Conservation (phyloP, 2,888 invertebrate species). For the Parochlus steinenii region DNA sequence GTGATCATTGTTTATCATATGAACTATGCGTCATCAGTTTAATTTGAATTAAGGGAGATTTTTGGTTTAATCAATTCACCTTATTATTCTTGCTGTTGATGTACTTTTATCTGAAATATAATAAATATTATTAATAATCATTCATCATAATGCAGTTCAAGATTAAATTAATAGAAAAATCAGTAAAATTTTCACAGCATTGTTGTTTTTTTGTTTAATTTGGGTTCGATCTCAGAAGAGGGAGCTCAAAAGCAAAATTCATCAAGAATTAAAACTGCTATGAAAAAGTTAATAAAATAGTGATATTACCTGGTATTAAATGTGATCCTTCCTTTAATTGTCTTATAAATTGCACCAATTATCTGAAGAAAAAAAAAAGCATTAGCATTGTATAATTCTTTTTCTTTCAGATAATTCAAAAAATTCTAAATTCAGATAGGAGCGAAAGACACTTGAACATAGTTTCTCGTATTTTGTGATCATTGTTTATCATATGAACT, state of each 20-base stretch:
- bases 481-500: constrained; percentile 26
- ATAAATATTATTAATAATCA: too few relatives aligned
- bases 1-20: constrained; percentile 20
- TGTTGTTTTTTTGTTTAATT: background rate
- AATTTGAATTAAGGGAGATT: background rate
- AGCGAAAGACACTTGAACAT: constrained; percentile 24
- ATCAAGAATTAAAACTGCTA: too few relatives aligned
- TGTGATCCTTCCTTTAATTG: background rate
- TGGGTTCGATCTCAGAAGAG: constrained; percentile 14
- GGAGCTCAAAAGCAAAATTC: too few relatives aligned
- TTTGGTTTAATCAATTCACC: too few relatives aligned
- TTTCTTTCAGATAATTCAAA: background rate
- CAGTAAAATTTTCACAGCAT: background rate
- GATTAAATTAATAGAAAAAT: background rate
- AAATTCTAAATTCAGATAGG: constrained; percentile 19
- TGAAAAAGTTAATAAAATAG: too few relatives aligned
- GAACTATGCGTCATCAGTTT: constrained; percentile 22
- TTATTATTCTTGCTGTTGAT: too few relatives aligned
- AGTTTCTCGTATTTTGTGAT: constrained; percentile 17
- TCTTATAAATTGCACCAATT: background rate
- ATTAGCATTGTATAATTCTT: background rate
- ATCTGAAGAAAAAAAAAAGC: background rate
- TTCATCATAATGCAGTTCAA: too few relatives aligned
- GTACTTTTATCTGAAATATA: too few relatives aligned
- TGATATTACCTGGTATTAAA: too few relatives aligned